A percentile compares a stretch with the other conserved stretches of the same genome.
Evolutionary conservation across 2,888 invertebrate genomes (phyloP).

Genomic region (Melinaea marsaeus): DNA sequence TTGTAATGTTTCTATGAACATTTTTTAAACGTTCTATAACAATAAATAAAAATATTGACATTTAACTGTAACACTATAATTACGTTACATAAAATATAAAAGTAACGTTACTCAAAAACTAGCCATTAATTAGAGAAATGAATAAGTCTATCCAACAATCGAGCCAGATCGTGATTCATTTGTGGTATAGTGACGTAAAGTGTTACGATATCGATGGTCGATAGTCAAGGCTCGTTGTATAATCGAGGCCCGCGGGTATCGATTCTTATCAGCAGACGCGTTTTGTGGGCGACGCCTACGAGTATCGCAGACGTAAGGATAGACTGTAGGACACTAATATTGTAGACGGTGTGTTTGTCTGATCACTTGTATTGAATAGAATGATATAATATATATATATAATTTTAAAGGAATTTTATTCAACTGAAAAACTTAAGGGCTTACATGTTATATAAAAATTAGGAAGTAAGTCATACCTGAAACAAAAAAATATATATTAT

Average conservation of each 20-base stretch:
- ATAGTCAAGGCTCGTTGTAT: conserved; percentile 31
- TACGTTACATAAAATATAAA: conserved; percentile 5
- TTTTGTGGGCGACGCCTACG: conserved; percentile 22
- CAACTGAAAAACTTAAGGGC: too few species aligned
- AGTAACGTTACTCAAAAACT: neutral
- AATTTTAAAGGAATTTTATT: too few species aligned
- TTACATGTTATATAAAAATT: too few species aligned
- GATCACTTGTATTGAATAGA: too few species aligned
- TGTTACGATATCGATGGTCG: conserved; percentile 46
- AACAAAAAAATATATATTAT: too few species aligned
- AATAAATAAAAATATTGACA: neutral
- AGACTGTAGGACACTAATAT: neutral
- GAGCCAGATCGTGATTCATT: conserved; percentile 20
- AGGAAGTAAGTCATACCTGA: too few species aligned
- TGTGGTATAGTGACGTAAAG: conserved; percentile 44
- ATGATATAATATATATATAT: too few species aligned
- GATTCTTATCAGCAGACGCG: conserved; percentile 25
- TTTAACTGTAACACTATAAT: neutral
- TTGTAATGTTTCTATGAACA: neutral
- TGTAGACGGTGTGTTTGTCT: too few species aligned
- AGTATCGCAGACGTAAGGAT: neutral
- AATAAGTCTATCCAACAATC: conserved; percentile 8
- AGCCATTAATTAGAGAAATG: neutral
- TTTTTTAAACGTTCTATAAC: too few species aligned
- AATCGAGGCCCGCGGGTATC: conserved; percentile 40